Base-by-base conservation (phyloP, 2,888 invertebrate genomes). In the Pristionchus entomophagus region DNA sequence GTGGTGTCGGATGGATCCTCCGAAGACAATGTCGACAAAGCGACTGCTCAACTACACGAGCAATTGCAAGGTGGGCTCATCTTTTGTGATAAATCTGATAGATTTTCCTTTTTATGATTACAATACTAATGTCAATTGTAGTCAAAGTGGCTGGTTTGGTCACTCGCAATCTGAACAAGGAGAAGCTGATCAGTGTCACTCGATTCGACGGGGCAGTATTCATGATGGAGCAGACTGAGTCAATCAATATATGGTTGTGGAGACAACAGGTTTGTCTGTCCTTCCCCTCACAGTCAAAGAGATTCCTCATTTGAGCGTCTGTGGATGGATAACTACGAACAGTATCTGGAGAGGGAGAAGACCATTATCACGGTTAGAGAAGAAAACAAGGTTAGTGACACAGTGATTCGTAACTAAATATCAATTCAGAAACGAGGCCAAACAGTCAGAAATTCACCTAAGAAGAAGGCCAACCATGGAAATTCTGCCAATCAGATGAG, bases 211-310 rank as follows among this genome's bases (percentile, higher is more conserved):
- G 92, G n/a, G 88, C 90, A 29, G 88, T 92, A 14, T 93, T 93
- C 85, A 86, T 89, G 0, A 87, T 92, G 73, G 90, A 91, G 59
- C 91, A 93, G 77, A 86, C 88, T 77, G 92, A 93, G 85, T 90
- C 91, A 14, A 87, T 93, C n/a, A 91, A 90, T 69, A 90, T 92
- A 73, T 93, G 93, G 93, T 77, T 93, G 78, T 92, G 92, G 92
- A 86, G 91, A 65, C 91, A 92, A 59, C 93, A 93, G 88, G 89
- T 91, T 19, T 5, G 80, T 3, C 10, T 3, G 29, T 69, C 69
- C 35, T 32, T 4, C 32, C 0, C 2, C 19, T 80, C 80, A 4
- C 19, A 6, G 19, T 14, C 8, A 12, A 51, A 32, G 38, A 22
- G 19, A 73, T 45, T 8, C 2, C 22, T 8, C 0, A 41, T 73